Evolutionary conservation across 2,113 vertebrate species (phyloP).

Genomic region (Choloepus hoffmanni): DNA sequence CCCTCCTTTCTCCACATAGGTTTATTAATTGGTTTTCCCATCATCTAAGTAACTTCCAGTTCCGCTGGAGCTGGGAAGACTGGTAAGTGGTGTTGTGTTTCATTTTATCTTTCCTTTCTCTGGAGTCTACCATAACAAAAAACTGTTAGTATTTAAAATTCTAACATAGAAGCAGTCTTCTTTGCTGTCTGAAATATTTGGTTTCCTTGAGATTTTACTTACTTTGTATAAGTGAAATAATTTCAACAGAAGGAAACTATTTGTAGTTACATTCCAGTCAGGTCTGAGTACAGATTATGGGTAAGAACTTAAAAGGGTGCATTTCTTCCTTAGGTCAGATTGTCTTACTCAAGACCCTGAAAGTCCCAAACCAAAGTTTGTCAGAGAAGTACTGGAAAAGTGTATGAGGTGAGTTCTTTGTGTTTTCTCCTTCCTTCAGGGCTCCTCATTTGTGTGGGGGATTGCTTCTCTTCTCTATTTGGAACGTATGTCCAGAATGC

Average conservation of each 20-base stretch:
- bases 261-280: conserved; percentile 13
- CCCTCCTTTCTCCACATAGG: conserved; percentile 75
- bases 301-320: conserved; percentile 24
- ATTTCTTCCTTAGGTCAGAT: conserved; percentile 91
- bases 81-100: conserved; percentile 90
- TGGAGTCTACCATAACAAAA: background rate
- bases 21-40: conserved; percentile 99
- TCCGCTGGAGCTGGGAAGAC: conserved; percentile 99
- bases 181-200: conserved; percentile 4
- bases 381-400: conserved; percentile 98
- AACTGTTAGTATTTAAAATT: conserved; percentile 14
- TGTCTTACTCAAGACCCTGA: conserved; percentile 94
- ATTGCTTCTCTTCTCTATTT: conserved; percentile 24
- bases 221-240: conserved; percentile 21
- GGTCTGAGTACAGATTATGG: background rate
- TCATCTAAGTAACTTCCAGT: conserved; percentile 99
- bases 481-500: background rate
- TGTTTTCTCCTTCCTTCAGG: conserved; percentile 41
- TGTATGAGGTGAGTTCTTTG: conserved; percentile 92
- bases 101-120: conserved; percentile 37
- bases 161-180: conserved; percentile 14
- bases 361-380: conserved; percentile 98
- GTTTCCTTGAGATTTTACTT: conserved; percentile 21
- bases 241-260: background rate
- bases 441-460: background rate